Percentiles rank a stretch among this genome's conserved stretches.
phyloP scores from a whole-genome alignment of 2,113 vertebrate genomes.

The Tachuris rubrigastra region DNA sequence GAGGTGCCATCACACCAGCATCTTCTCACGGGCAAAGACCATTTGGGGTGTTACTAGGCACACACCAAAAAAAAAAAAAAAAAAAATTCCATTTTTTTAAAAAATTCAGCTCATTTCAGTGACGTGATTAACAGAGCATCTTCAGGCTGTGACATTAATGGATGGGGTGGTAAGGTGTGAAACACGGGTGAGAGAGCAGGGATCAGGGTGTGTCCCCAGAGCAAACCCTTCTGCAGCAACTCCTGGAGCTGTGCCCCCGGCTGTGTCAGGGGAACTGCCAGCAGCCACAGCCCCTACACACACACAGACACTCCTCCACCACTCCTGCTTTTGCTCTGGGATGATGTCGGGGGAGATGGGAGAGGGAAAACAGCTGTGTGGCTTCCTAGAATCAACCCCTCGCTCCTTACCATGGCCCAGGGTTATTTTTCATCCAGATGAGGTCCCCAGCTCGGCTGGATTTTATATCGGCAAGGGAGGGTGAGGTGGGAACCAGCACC shows the following conservation, averaged over 20 bases:
- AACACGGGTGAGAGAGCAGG: not conserved
- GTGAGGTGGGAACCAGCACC: not conserved
- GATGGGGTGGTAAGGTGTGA: not conserved
- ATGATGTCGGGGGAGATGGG: rapidly evolving
- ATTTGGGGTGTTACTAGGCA: not conserved
- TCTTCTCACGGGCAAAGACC: not conserved
- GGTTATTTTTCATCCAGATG: not conserved
- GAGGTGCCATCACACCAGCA: rapidly evolving
- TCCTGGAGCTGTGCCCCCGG: rapidly evolving
- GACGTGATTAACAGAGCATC: not conserved
- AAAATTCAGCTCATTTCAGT: not conserved
- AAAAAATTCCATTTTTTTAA: too few species aligned
- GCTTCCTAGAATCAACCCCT: not conserved
- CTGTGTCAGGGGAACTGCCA: rapidly evolving
- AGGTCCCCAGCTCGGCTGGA: not conserved
- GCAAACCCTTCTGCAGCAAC: not conserved
- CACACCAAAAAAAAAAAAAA: not conserved
- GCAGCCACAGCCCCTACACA: rapidly evolving
- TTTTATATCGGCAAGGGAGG: not conserved
- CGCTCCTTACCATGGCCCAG: rapidly evolving
- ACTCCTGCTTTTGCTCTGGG: not conserved
- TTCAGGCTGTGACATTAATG: rapidly evolving
- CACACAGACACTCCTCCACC: not conserved
- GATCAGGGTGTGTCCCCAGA: not conserved
- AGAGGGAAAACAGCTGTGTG: not conserved